Conservation (phyloP, 1,140 invertebrate species). For the Sitobion miscanthi region DNA sequence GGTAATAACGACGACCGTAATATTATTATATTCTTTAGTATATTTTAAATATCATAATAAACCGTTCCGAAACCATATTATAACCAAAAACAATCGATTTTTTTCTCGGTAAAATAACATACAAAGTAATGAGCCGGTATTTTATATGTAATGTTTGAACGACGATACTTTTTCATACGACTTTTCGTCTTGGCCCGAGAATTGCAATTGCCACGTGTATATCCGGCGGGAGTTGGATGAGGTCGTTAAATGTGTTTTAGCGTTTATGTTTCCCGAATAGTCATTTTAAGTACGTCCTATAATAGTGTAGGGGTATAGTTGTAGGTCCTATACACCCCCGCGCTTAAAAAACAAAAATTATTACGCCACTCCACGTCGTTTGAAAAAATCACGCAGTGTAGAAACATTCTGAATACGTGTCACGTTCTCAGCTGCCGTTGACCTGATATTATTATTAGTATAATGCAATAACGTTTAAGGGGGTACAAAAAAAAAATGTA, state of each 20-base stretch:
- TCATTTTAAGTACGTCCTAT: background rate
- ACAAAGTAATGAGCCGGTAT: background rate
- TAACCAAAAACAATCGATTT: background rate
- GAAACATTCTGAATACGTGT: background rate
- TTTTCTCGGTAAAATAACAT: background rate
- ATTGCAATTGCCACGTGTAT: background rate
- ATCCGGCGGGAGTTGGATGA: background rate
- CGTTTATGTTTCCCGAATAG: background rate
- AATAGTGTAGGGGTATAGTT: too few relatives aligned
- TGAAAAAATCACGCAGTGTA: background rate
- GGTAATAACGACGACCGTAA: too few relatives aligned
- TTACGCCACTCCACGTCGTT: background rate
- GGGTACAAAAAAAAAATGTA: background rate
- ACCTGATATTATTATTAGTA: background rate
- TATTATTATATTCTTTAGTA: too few relatives aligned
- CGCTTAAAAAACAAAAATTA: background rate
- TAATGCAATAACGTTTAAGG: background rate
- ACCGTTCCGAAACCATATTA: background rate
- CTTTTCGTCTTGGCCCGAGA: background rate
- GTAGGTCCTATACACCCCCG: background rate
- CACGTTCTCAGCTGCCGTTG: background rate
- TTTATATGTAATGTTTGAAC: background rate
- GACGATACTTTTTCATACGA: too few relatives aligned
- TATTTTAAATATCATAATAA: too few relatives aligned
- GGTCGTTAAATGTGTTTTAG: background rate